These are phyloP conservation scores for Ferdinandea cuprea DNA, from an alignment of 2,888 invertebrate species.

Conservation along the genomic window DNA sequence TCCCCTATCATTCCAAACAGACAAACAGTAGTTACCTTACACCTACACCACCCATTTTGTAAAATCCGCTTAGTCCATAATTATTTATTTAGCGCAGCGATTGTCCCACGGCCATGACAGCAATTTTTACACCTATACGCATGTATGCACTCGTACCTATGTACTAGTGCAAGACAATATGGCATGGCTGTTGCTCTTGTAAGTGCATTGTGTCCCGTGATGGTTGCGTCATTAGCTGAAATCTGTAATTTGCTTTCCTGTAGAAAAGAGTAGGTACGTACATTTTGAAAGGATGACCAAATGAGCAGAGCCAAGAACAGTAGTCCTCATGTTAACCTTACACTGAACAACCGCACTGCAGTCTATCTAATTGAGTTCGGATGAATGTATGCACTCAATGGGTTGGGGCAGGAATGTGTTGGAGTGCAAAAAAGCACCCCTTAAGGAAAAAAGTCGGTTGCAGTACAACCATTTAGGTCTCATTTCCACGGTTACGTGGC, in stretches of 20 bases:
- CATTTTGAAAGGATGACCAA: slow-evolving; percentile 40
- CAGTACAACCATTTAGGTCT: slow-evolving; percentile 34
- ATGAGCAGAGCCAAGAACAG: slow-evolving; percentile 53
- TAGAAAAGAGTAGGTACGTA: not conserved
- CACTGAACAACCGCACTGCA: slow-evolving; percentile 62
- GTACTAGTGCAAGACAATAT: slow-evolving; percentile 9
- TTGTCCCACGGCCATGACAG: not conserved
- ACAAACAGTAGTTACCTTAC: not conserved
- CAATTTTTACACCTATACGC: not conserved
- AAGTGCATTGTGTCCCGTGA: slow-evolving; percentile 35
- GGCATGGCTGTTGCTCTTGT: slow-evolving; percentile 14
- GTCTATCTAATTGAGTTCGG: slow-evolving; percentile 65
- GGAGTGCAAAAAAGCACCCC: slow-evolving; percentile 22
- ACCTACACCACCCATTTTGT: slow-evolving; percentile 4
- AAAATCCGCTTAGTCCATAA: slow-evolving; percentile 41
- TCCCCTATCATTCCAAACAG: slow-evolving; percentile 15
- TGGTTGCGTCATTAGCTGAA: slow-evolving; percentile 64
- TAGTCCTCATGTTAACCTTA: slow-evolving; percentile 33
- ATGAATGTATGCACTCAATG: slow-evolving; percentile 48
- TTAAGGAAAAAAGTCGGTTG: slow-evolving; percentile 13
- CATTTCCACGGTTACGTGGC: slow-evolving; percentile 45
- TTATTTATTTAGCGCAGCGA: slow-evolving; percentile 49
- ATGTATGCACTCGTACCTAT: not conserved
- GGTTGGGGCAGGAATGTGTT: slow-evolving; percentile 8
- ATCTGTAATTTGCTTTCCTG: slow-evolving; percentile 57